phyloP scores from a whole-genome alignment of 1,140 invertebrate genomes.

The Musca vetustissima region DNA sequence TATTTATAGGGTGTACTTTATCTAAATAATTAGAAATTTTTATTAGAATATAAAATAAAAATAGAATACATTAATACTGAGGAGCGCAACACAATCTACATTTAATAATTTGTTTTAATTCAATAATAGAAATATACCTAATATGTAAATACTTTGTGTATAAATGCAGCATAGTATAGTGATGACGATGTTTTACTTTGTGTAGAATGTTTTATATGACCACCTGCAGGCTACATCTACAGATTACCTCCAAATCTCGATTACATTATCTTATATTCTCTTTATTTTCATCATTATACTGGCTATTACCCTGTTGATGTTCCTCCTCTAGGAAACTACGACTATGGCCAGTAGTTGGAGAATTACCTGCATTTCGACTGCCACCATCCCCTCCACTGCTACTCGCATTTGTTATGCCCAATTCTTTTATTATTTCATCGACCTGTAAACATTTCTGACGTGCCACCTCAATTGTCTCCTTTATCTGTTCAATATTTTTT shows the following conservation, averaged over 20 bases:
- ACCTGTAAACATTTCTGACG: neutral
- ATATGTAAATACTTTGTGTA: neutral
- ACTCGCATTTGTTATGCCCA: conserved; percentile 8
- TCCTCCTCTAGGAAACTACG: neutral
- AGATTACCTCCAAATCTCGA: neutral
- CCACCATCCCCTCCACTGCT: too few species aligned
- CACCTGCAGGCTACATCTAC: neutral
- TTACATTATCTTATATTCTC: conserved; percentile 1
- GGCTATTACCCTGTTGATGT: too few species aligned
- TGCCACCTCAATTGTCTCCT: neutral
- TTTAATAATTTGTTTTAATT: too few species aligned
- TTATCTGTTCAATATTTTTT: neutral
- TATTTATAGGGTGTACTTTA: too few species aligned
- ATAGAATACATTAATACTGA: too few species aligned
- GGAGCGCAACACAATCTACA: too few species aligned
- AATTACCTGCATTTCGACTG: neutral
- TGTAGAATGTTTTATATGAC: neutral
- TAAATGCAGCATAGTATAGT: neutral
- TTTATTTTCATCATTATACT: conserved; percentile 1
- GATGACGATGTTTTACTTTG: neutral
- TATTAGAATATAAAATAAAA: too few species aligned
- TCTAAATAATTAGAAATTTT: too few species aligned
- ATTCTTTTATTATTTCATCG: neutral
- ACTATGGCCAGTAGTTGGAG: conserved; percentile 11
- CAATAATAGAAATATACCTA: too few species aligned